phyloP scores from a whole-genome alignment of 2,113 vertebrate species.

The Mola mola region DNA sequence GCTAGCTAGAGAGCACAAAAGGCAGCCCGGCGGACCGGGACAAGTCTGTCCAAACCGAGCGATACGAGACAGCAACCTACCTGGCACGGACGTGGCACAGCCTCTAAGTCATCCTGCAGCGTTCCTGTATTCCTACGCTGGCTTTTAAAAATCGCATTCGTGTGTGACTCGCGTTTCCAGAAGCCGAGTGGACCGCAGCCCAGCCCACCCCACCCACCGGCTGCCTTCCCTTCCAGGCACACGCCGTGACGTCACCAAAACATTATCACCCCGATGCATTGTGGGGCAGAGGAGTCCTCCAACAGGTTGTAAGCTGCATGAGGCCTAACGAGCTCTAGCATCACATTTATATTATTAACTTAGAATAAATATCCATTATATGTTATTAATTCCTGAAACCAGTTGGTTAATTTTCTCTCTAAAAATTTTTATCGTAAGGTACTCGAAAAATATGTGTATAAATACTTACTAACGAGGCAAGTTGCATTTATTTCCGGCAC shows the following conservation, averaged over 20 bases:
- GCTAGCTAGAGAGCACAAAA: slow-evolving; percentile 53
- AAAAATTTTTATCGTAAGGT: no score
- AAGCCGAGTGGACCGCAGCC: slow-evolving; percentile 30
- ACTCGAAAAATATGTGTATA: no score
- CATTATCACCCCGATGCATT: slow-evolving; percentile 60
- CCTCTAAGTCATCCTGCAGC: slow-evolving; percentile 61
- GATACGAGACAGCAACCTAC: slow-evolving; percentile 47
- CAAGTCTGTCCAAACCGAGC: not conserved
- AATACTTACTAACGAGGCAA: no score
- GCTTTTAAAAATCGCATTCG: not conserved
- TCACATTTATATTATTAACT: no score
- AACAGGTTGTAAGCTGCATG: slow-evolving; percentile 11
- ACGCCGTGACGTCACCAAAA: slow-evolving; percentile 75
- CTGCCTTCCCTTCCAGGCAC: slow-evolving; percentile 34
- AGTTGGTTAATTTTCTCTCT: no score
- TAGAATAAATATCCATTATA: no score
- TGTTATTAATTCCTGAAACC: no score
- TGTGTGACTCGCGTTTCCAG: no score
- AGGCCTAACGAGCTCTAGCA: no score
- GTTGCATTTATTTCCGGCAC: no score
- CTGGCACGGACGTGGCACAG: slow-evolving; percentile 37
- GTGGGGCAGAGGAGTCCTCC: slow-evolving; percentile 69
- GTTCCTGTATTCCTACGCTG: not conserved
- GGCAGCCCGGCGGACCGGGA: slow-evolving; percentile 1
- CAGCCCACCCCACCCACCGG: slow-evolving; percentile 64